phyloP scores from a whole-genome alignment of 1,140 invertebrate species.

The Cryptotermes secundus region DNA sequence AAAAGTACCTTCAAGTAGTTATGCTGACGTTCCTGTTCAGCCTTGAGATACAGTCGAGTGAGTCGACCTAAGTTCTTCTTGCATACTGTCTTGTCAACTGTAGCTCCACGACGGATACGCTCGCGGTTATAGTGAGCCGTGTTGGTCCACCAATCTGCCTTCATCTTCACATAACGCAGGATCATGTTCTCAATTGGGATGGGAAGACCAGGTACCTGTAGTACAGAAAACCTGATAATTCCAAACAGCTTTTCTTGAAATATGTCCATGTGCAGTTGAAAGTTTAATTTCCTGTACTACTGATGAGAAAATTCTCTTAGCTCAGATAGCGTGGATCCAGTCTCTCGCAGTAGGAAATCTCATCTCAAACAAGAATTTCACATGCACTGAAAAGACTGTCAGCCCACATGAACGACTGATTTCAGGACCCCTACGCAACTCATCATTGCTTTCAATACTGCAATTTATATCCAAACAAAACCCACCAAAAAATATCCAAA shows the following conservation, averaged over 20 bases:
- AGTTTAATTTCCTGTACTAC: too few species aligned
- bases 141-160: conserved; percentile 99
- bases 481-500: neutral
- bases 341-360: conserved; percentile 40
- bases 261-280: too few species aligned
- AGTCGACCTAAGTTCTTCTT: conserved; percentile 98
- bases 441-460: conserved; percentile 53
- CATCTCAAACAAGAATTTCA: conserved; percentile 45
- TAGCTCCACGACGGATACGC: conserved; percentile 87
- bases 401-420: conserved; percentile 60
- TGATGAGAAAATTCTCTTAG: too few species aligned
- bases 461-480: neutral
- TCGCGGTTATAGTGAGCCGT: conserved; percentile 99
- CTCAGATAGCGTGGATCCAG: conserved; percentile 42
- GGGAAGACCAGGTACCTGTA: conserved; percentile 89
- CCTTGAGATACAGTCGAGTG: conserved; percentile 95
- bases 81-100: conserved; percentile 99
- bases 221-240: neutral
- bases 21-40: conserved; percentile 98
- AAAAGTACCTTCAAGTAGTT: conserved; percentile 87
- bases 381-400: conserved; percentile 45
- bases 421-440: conserved; percentile 70
- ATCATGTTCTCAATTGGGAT: conserved; percentile 99
- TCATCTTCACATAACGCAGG: conserved; percentile 98
- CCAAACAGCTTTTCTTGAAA: neutral